Base-by-base conservation (phyloP, 2,888 invertebrate species). In the Erannis defoliaria region DNA sequence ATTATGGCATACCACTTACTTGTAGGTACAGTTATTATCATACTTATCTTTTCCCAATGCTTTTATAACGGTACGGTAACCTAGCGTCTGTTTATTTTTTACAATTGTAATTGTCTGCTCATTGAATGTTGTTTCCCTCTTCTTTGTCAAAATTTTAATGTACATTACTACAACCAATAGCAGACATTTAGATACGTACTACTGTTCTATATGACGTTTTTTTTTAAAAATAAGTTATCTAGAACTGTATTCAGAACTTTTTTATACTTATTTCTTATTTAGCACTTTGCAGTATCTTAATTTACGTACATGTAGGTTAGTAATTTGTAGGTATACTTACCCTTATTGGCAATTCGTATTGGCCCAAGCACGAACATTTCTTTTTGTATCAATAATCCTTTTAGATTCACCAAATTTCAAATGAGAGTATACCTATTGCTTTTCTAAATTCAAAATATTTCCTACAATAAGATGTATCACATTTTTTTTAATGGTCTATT, bases 401-500 rank as follows among this genome's bases (percentile, higher is more conserved):
- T 55, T 64, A 54, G 56, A 55, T 19, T 38, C 59, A 62, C 55
- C 51, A 55, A 62, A 60, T 63, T 60, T 54, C 19, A 62, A 67
- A 68, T 67, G 64, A 71, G 68, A 67, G 62, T 71, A 58, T 49
- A 57, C 67, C 65, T 45, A 51, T 42, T n/a, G n/a, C n/a, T n/a
- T n/a, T 38, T 48, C 14, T 10, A 19, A 12, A 35, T 50, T 26
- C 38, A 14, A 18, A 35, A 18, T 26, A 26, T 38, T 16, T 51
- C 21, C n/a, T 10, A 6, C 1, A 8, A 19, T 45, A 26, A 16
- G 3, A 38, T 16, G 16, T 16, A 6, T 5, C 8, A 8, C n/a
- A 6, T 14, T 43, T 31, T 1, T 46, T 26, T 46, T 46, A 61
- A 57, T 64, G 74, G 76, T 82, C 45, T 78, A 73, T 84, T 82